These are phyloP conservation scores for Pollenia angustigena DNA, from an alignment of 2,888 invertebrate genomes.

Conservation along the genomic window DNA sequence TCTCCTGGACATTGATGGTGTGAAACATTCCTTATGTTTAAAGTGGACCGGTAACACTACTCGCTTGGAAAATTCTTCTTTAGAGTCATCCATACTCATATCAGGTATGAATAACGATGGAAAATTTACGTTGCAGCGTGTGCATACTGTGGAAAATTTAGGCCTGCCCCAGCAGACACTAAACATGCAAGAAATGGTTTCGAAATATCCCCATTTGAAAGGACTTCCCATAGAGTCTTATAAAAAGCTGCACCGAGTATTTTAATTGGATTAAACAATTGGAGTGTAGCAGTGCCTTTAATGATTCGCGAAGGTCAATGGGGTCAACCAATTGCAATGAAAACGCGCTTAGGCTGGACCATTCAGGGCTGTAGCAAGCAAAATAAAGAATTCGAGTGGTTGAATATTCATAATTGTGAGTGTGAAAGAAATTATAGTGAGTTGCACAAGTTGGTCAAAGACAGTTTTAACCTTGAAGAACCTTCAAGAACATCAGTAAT, in stretches of 20 bases:
- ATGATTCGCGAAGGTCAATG: conserved; percentile 31
- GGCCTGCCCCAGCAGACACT: conserved; percentile 9
- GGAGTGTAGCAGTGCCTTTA: conserved; percentile 54
- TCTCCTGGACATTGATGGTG: conserved; percentile 9
- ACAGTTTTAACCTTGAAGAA: conserved; percentile 49
- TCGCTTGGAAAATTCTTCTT: conserved; percentile 27
- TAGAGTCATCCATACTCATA: not conserved
- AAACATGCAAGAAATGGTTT: not conserved
- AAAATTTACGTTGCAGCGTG: not conserved
- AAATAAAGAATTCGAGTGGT: conserved; percentile 8
- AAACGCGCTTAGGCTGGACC: conserved; percentile 3
- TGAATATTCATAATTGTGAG: conserved; percentile 35
- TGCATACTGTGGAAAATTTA: not conserved
- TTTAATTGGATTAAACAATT: conserved; percentile 50
- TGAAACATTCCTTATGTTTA: conserved; percentile 3
- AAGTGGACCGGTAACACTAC: conserved; percentile 7
- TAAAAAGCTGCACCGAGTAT: conserved; percentile 48
- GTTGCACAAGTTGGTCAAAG: conserved; percentile 45
- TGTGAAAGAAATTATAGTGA: conserved; percentile 32
- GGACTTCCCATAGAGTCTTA: conserved; percentile 54
- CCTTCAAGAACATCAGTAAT: conserved; percentile 3
- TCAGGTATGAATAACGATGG: not conserved
- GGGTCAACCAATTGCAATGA: conserved; percentile 3
- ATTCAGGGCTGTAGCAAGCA: conserved; percentile 5
- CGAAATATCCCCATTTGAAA: conserved; percentile 13